A percentile compares a stretch with the other conserved stretches of the same genome.
phyloP scores from a whole-genome alignment of 2,113 vertebrate species.

The Sigmodon hispidus region DNA sequence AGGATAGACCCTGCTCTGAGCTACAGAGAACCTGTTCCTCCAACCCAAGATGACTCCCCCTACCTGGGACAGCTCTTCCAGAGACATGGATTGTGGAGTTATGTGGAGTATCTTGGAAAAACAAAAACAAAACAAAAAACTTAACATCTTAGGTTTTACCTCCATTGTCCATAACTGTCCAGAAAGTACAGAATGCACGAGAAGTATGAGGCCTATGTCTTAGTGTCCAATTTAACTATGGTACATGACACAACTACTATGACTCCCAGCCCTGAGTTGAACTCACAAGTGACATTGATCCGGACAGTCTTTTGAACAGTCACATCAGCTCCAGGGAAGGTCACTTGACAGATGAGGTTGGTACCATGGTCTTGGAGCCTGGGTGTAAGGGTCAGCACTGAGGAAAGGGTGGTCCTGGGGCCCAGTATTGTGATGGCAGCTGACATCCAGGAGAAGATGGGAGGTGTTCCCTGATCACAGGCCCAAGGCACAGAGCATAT shows the following conservation, averaged over 20 bases:
- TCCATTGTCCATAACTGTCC: background rate
- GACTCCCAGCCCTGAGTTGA: no score
- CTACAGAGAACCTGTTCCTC: background rate
- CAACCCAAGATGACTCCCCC: background rate
- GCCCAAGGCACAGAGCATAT: slow-evolving; percentile 40
- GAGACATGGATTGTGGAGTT: rapidly evolving
- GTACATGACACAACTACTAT: no score
- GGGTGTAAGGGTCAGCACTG: background rate
- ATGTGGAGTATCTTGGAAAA: background rate
- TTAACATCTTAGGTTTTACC: background rate
- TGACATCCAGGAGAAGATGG: slow-evolving; percentile 16
- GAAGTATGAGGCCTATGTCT: background rate
- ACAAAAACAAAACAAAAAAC: background rate
- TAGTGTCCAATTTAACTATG: background rate
- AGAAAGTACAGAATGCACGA: background rate
- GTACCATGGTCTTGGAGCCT: slow-evolving; percentile 38
- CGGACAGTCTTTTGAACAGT: background rate
- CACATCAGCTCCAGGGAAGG: background rate
- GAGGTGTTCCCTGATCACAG: background rate
- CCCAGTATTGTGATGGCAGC: background rate
- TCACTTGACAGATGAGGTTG: slow-evolving; percentile 30
- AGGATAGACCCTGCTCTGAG: background rate
- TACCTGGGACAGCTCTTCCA: background rate
- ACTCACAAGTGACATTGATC: background rate
- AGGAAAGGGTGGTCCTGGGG: background rate